A percentile compares a stretch with the other conserved stretches of the same genome.
Evolutionary conservation across 64 coral and sea anemone species (phyloP).

Genomic region (Montipora foliosa): DNA sequence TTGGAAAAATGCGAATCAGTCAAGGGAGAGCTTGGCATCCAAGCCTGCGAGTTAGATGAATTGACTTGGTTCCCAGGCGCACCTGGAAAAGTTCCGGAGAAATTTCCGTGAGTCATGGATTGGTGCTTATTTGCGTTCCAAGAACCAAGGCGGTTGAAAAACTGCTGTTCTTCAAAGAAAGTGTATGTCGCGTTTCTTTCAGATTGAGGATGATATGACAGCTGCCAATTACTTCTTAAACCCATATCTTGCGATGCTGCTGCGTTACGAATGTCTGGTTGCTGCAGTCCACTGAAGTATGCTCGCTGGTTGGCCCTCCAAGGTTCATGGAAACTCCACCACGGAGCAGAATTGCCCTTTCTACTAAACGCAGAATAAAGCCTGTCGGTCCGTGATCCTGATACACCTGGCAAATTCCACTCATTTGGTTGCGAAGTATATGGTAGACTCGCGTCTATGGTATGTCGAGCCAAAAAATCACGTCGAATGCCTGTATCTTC

Average conservation of each 20-base stretch:
- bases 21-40: not conserved
- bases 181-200: not conserved
- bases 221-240: not conserved
- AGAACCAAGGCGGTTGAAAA: not conserved
- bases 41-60: too few species aligned
- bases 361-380: too few species aligned
- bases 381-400: not conserved
- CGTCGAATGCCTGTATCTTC: conserved; percentile 11
- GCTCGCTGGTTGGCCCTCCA: not conserved
- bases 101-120: not conserved
- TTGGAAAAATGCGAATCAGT: too few species aligned
- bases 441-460: conserved; percentile 12
- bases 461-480: not conserved
- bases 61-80: not conserved
- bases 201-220: not conserved
- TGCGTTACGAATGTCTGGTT: not conserved
- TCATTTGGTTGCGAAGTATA: not conserved
- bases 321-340: not conserved
- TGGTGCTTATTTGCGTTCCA: not conserved
- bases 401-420: not conserved
- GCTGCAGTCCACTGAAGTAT: not conserved
- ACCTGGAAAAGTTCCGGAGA: not conserved
- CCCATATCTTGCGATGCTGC: not conserved
- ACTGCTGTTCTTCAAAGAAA: too few species aligned
- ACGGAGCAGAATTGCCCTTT: not conserved